These are phyloP conservation scores for Dynastes grantii DNA, from an alignment of 2,888 invertebrate species.

Conservation along the genomic window DNA sequence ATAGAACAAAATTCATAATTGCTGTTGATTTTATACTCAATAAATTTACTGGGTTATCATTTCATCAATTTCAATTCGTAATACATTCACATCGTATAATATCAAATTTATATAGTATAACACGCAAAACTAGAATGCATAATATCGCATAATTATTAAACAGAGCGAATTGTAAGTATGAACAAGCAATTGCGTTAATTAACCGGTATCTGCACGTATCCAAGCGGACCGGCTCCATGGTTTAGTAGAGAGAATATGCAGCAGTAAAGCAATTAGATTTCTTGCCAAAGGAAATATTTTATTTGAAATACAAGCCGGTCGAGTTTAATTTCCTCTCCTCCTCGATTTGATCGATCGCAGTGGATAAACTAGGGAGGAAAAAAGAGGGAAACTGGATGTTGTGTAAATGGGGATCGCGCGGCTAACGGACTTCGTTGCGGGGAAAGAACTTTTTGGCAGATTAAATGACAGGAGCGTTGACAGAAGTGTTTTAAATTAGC, in stretches of 20 bases:
- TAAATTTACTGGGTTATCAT: too few species aligned
- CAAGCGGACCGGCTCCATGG: not conserved
- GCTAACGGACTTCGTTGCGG: too few species aligned
- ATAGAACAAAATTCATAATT: too few species aligned
- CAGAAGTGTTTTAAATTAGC: too few species aligned
- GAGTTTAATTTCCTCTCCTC: constrained; percentile 4
- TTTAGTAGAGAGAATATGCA: not conserved
- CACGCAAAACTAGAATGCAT: too few species aligned
- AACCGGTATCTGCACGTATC: not conserved
- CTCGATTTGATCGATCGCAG: not conserved
- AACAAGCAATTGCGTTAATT: not conserved
- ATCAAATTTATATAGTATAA: too few species aligned
- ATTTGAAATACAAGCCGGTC: constrained; percentile 12
- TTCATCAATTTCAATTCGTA: too few species aligned
- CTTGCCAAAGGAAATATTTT: constrained; percentile 13
- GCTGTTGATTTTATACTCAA: too few species aligned
- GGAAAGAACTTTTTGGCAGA: too few species aligned
- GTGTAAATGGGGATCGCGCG: not conserved
- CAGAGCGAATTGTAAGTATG: not conserved
- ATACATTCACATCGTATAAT: too few species aligned
- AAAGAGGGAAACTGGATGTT: not conserved
- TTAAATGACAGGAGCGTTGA: too few species aligned
- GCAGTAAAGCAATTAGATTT: constrained; percentile 3
- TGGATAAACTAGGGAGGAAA: not conserved
- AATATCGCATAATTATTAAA: too few species aligned